phyloP scores from a whole-genome alignment of 2,797 vertebrate species.

The Sebastes matsubarae region DNA sequence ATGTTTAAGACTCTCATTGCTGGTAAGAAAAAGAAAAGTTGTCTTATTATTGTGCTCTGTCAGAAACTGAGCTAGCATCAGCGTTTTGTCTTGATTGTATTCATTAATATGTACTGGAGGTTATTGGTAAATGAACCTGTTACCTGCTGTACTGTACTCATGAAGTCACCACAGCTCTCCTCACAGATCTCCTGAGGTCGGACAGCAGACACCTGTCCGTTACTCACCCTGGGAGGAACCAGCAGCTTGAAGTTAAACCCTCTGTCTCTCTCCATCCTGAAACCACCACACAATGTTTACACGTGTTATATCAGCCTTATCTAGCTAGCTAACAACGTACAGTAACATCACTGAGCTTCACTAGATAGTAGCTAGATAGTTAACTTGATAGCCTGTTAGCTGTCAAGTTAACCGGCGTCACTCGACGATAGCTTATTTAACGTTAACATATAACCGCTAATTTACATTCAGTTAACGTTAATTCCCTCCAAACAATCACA shows the following conservation, averaged over 20 bases:
- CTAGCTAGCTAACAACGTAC: too few species aligned
- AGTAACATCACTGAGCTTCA: too few species aligned
- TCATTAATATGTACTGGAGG: neutral
- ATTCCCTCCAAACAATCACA: neutral
- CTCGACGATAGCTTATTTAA: neutral
- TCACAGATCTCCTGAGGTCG: slow-evolving; percentile 64
- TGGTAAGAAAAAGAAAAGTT: neutral
- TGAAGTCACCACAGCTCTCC: slow-evolving; percentile 32
- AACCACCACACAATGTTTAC: neutral
- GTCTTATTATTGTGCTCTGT: neutral
- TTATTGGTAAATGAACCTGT: neutral
- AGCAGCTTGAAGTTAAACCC: slow-evolving; percentile 81
- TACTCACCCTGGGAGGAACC: slow-evolving; percentile 72
- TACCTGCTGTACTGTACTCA: slow-evolving; percentile 30
- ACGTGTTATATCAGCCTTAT: too few species aligned
- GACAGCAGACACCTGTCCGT: slow-evolving; percentile 69
- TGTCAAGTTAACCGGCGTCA: neutral
- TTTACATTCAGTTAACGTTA: neutral
- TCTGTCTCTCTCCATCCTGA: slow-evolving; percentile 77
- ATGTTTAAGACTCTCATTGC: neutral
- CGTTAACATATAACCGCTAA: neutral
- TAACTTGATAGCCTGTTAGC: neutral
- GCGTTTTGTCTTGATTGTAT: neutral
- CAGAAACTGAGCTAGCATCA: neutral
- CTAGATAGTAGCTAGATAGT: neutral